Evolutionary conservation across 2,113 vertebrate genomes (phyloP).

Genomic region (Lampris incognitus): DNA sequence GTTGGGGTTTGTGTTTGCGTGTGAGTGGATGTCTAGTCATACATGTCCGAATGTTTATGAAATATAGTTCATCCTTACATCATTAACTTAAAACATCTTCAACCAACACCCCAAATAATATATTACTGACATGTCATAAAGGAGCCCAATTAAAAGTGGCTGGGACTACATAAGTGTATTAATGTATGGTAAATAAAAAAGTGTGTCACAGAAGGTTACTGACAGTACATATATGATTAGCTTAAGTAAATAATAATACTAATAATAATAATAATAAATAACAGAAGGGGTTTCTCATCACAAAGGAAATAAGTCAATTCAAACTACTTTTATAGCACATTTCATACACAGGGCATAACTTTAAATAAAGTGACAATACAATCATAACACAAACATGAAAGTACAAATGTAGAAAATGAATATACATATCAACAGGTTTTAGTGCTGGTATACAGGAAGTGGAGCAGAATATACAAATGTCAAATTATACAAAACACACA

Average conservation of each 20-base stretch:
- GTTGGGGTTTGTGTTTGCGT: not conserved
- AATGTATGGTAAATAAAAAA: conserved; percentile 64
- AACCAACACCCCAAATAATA: conserved; percentile 40
- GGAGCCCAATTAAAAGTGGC: conserved; percentile 70
- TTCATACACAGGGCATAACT: too few relatives aligned
- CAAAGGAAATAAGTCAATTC: too few relatives aligned
- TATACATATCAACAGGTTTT: too few relatives aligned
- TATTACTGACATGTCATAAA: conserved; percentile 80
- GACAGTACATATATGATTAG: conserved; percentile 17
- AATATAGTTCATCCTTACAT: not conserved
- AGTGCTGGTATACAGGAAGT: too few relatives aligned
- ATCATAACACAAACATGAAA: too few relatives aligned
- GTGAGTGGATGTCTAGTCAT: not conserved
- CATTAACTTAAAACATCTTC: not conserved
- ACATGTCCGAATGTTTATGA: not conserved
- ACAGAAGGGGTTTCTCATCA: not conserved
- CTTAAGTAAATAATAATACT: not conserved
- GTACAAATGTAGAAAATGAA: too few relatives aligned
- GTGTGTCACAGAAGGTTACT: conserved; percentile 58
- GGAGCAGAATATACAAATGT: too few relatives aligned
- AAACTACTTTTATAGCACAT: too few relatives aligned
- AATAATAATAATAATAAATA: not conserved
- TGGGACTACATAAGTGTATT: conserved; percentile 70
- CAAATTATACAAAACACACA: too few relatives aligned
- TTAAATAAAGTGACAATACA: too few relatives aligned